A percentile compares a stretch with the other conserved stretches of the same genome.
Evolutionary conservation across 2,113 vertebrate genomes (phyloP).

Genomic region (Alouatta palliata): DNA sequence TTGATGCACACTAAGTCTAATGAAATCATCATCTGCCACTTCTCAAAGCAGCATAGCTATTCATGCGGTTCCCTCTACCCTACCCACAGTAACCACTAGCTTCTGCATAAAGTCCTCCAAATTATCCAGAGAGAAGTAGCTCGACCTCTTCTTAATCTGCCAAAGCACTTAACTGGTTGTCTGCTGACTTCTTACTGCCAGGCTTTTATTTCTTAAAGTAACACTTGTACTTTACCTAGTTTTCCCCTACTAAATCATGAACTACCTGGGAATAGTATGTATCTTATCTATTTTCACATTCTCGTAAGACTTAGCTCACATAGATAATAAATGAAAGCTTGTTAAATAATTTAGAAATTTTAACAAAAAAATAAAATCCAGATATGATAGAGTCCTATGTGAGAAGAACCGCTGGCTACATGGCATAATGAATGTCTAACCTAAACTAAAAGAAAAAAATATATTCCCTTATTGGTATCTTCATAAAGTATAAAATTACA

Average conservation of each 20-base stretch:
- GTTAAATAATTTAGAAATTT: conserved; percentile 21
- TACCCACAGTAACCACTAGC: background rate
- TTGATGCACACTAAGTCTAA: background rate
- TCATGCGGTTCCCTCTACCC: background rate
- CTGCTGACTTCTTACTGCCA: background rate
- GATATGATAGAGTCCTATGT: background rate
- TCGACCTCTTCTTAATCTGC: background rate
- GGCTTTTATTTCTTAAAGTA: background rate
- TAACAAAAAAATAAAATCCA: conserved; percentile 28
- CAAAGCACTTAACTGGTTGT: background rate
- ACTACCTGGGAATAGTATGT: background rate
- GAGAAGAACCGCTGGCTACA: background rate
- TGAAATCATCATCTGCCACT: background rate
- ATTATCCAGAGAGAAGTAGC: background rate
- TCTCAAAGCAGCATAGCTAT: background rate
- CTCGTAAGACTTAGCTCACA: background rate
- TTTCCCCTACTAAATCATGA: background rate
- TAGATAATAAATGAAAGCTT: background rate
- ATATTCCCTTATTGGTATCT: background rate
- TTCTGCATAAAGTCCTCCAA: background rate
- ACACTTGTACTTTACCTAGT: background rate
- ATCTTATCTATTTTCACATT: background rate
- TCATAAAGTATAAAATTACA: background rate
- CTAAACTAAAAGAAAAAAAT: background rate
- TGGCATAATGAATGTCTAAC: background rate